These are phyloP conservation scores for Otolemur crassicaudatus DNA, from an alignment of 2,797 vertebrate genomes.

Conservation along the genomic window DNA sequence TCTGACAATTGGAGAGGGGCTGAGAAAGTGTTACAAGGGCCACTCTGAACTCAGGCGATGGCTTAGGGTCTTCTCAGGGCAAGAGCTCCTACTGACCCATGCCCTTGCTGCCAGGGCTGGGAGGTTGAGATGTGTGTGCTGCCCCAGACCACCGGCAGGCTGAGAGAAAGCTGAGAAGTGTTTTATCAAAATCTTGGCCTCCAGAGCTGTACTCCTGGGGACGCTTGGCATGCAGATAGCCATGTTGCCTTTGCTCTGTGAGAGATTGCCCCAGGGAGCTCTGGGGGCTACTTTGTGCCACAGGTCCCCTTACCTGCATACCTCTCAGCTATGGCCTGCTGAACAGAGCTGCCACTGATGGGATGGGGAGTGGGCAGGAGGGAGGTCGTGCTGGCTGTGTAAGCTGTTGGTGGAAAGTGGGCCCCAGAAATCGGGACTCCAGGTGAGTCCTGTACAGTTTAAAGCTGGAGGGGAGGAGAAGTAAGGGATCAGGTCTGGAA, in stretches of 20 bases:
- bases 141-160: constrained; percentile 16
- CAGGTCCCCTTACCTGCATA: neutral
- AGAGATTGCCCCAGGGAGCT: neutral
- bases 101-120: neutral
- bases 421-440: neutral
- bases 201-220: constrained; percentile 56
- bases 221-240: constrained; percentile 64
- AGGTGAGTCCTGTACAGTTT: neutral
- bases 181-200: constrained; percentile 70
- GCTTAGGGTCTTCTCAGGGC: constrained; percentile 39
- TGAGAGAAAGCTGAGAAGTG: constrained; percentile 61
- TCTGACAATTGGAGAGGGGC: constrained; percentile 82
- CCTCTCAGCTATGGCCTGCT: neutral
- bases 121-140: neutral
- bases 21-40: constrained; percentile 72
- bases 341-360: neutral
- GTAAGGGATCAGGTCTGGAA: neutral
- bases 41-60: constrained; percentile 71
- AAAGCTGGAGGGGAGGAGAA: neutral
- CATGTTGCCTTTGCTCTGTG: constrained; percentile 58
- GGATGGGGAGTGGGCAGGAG: neutral
- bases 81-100: neutral
- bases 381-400: neutral
- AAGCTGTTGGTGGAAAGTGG: neutral
- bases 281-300: neutral